Conservation (phyloP, 2,797 vertebrate species). For the Trematomus bernacchii region DNA sequence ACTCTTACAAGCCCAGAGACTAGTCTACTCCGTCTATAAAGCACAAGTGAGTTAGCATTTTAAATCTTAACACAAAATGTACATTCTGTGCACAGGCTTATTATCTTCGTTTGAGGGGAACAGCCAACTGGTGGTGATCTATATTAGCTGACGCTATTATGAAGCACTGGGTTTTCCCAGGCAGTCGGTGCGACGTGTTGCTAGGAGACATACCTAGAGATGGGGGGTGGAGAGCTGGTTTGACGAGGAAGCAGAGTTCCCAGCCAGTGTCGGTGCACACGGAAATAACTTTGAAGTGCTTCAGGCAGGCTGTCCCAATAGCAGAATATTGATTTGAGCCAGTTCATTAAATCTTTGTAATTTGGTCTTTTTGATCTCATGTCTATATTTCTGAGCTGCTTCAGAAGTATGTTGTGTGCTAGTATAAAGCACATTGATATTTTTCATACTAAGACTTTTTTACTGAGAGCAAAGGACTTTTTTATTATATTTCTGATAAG, state of each 20-base stretch:
- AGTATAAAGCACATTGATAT: neutral
- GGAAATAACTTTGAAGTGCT: conserved; percentile 50
- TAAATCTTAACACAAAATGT: conserved; percentile 47
- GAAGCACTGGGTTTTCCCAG: conserved; percentile 81
- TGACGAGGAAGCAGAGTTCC: conserved; percentile 74
- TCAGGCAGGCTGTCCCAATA: conserved; percentile 13
- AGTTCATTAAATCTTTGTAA: conserved; percentile 35
- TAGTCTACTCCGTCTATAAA: conserved; percentile 18
- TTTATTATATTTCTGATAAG: conserved; percentile 18
- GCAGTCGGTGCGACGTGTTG: conserved; percentile 79
- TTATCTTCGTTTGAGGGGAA: conserved; percentile 40
- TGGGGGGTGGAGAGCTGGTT: conserved; percentile 69
- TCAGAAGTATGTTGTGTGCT: neutral
- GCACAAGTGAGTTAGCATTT: conserved; percentile 34
- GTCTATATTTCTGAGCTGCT: conserved; percentile 13
- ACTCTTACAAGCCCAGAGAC: conserved; percentile 23
- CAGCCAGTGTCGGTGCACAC: conserved; percentile 56
- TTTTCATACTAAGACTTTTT: neutral
- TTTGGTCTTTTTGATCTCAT: conserved; percentile 31
- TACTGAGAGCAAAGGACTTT: neutral
- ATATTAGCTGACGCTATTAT: conserved; percentile 76
- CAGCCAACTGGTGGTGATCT: conserved; percentile 73
- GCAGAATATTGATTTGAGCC: conserved; percentile 35
- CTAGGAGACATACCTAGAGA: conserved; percentile 82
- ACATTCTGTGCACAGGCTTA: conserved; percentile 34